Evolutionary conservation across 2,888 invertebrate species (phyloP).

Genomic region (Aphodius sticticus): DNA sequence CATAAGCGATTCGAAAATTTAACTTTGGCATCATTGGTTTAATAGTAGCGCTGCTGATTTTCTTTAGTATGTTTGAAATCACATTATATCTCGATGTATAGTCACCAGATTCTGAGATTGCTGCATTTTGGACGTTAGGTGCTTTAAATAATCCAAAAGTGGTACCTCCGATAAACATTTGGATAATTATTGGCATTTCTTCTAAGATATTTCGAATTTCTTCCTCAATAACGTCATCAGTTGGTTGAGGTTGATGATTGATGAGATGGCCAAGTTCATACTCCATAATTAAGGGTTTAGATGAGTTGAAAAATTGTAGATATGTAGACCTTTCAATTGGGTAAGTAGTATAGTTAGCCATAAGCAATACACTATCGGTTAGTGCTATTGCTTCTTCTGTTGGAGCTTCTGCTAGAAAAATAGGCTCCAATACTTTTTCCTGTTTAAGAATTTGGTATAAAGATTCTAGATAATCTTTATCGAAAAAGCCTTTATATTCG

Average conservation of each 20-base stretch:
- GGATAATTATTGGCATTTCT: slow-evolving; percentile 79
- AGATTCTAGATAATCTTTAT: slow-evolving; percentile 55
- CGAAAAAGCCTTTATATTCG: not conserved
- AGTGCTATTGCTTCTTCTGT: slow-evolving; percentile 50
- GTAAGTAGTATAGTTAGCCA: slow-evolving; percentile 63
- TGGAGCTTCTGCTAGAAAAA: slow-evolving; percentile 63
- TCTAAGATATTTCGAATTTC: slow-evolving; percentile 42
- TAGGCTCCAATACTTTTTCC: slow-evolving; percentile 59
- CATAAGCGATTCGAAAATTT: slow-evolving; percentile 48
- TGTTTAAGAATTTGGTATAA: slow-evolving; percentile 55
- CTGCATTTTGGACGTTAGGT: slow-evolving; percentile 84
- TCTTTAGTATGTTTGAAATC: not conserved
- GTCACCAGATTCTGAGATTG: slow-evolving; percentile 88
- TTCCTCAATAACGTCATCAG: slow-evolving; percentile 27
- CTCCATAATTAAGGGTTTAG: slow-evolving; percentile 65
- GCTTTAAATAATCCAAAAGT: slow-evolving; percentile 76
- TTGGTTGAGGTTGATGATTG: slow-evolving; percentile 32
- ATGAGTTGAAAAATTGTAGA: slow-evolving; percentile 60
- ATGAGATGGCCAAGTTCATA: slow-evolving; percentile 69
- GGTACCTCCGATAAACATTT: slow-evolving; percentile 93
- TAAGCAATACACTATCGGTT: slow-evolving; percentile 54
- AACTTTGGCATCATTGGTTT: slow-evolving; percentile 50
- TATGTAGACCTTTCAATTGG: slow-evolving; percentile 58
- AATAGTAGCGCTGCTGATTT: slow-evolving; percentile 45
- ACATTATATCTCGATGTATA: slow-evolving; percentile 75